phyloP scores from a whole-genome alignment of 2,797 vertebrate species.

The Prionace glauca region DNA sequence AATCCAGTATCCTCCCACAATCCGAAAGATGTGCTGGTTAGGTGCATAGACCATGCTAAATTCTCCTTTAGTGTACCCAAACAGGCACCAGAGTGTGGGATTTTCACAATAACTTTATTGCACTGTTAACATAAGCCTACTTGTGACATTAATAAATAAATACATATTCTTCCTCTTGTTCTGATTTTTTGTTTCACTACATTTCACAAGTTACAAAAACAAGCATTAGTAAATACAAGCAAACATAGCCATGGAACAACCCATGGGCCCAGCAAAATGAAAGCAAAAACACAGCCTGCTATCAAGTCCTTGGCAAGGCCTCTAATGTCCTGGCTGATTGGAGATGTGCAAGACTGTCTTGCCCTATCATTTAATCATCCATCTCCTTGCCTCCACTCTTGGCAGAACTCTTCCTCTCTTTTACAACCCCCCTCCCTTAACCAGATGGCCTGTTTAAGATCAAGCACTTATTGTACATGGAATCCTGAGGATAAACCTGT shows the following conservation, averaged over 20 bases:
- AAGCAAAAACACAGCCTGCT: neutral
- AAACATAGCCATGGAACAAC: neutral
- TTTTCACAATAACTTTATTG: too few species aligned
- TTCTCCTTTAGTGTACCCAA: too few species aligned
- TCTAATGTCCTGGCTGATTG: neutral
- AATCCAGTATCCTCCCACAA: too few species aligned
- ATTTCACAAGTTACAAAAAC: neutral
- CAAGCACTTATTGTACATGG: conserved; percentile 38
- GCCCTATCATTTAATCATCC: conserved; percentile 31
- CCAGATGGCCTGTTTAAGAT: conserved; percentile 37
- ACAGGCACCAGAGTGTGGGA: too few species aligned
- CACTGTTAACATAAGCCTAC: too few species aligned
- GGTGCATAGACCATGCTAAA: too few species aligned
- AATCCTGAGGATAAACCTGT: conserved; percentile 36
- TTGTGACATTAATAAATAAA: too few species aligned
- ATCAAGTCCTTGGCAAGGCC: neutral
- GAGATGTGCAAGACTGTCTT: conserved; percentile 16
- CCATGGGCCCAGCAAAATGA: neutral
- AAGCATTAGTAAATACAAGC: neutral
- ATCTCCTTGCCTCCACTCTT: conserved; percentile 21
- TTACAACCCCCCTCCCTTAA: conserved; percentile 29
- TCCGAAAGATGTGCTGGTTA: too few species aligned
- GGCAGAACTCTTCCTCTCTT: conserved; percentile 27
- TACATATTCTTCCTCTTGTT: neutral
- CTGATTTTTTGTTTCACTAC: neutral